Evolutionary conservation across 2,797 vertebrate species (phyloP), one percentile per base, ranked within the genome.

Genomic region (Pseudomugil gertrudae): DNA sequence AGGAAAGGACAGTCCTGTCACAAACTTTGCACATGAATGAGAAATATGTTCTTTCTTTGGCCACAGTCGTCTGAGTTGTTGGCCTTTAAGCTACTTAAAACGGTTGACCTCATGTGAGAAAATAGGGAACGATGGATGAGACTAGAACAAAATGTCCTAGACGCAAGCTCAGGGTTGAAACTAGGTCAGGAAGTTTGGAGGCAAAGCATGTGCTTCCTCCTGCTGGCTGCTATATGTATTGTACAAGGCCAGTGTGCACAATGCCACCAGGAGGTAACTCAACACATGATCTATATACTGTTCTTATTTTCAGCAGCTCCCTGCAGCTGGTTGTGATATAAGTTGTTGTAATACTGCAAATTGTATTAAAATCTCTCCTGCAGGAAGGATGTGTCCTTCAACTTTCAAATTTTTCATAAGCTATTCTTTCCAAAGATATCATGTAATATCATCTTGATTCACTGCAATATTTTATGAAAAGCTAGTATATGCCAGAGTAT

Each of bases 131-230:
- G 66, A 76, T 66, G 71, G 68, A 80, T 76, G 76, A 87, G 83
- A 90, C 86, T 10, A 90, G 93, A 92, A 94, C 93, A 94, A 81
- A 91, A 90, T 94, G 93, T 94, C 81, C 94, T 82, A 91, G 90
- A 92, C 83, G 47, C n/a, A n/a, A n/a, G n/a, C 79, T 72, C 78
- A 57, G 52, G 66, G 59, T 47, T 80, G 53, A 89, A 94, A 93
- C 74, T 91, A 89, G 94, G 94, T 94, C 93, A 93, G 48, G 55
- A 72, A 57, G 72, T 80, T 79, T 68, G 55, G 74, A 87, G 76
- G 66, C 57, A 84, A 85, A 83, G 83, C 56, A 23, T 85, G 64
- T 93, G 89, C 64, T 62, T 90, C 93, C 92, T 88, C 88, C 93
- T 91, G 69, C 84, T 91, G 93, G 92, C 72, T 38, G 50, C 33